Evolutionary conservation across 2,113 vertebrate genomes (phyloP).

Genomic region (Cacatua alba): DNA sequence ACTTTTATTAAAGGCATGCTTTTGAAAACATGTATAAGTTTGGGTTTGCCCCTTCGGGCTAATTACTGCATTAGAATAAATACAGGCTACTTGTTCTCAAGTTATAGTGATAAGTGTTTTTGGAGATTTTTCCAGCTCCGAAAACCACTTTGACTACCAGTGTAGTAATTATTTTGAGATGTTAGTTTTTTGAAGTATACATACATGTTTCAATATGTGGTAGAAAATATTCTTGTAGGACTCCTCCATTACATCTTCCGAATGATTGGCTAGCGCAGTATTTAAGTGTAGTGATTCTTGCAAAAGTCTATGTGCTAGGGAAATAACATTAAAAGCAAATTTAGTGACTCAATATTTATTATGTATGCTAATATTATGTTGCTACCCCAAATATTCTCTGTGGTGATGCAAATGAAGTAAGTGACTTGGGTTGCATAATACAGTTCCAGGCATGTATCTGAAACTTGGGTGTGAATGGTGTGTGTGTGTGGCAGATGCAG

Average conservation of each 20-base stretch:
- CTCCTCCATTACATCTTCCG: fast-evolving
- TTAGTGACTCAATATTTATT: background rate
- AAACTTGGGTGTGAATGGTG: background rate
- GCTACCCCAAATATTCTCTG: background rate
- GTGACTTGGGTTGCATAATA: fast-evolving
- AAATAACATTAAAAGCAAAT: background rate
- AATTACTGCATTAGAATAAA: background rate
- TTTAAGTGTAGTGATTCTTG: background rate
- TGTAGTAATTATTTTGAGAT: background rate
- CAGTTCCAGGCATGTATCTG: fast-evolving
- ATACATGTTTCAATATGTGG: fast-evolving
- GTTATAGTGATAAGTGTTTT: background rate
- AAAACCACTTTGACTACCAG: background rate
- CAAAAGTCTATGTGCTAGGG: fast-evolving
- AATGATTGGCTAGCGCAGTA: background rate
- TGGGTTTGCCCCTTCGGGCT: background rate
- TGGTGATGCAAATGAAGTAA: background rate
- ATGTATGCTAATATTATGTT: background rate
- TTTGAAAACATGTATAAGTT: fast-evolving
- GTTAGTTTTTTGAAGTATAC: background rate
- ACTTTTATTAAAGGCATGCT: fast-evolving
- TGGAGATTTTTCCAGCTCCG: background rate
- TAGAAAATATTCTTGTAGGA: too few species aligned
- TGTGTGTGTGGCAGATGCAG: fast-evolving
- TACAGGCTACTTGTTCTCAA: background rate